A percentile compares a stretch with the other conserved stretches of the same genome.
phyloP scores from a whole-genome alignment of 2,113 vertebrate species.

The Perca fluviatilis region DNA sequence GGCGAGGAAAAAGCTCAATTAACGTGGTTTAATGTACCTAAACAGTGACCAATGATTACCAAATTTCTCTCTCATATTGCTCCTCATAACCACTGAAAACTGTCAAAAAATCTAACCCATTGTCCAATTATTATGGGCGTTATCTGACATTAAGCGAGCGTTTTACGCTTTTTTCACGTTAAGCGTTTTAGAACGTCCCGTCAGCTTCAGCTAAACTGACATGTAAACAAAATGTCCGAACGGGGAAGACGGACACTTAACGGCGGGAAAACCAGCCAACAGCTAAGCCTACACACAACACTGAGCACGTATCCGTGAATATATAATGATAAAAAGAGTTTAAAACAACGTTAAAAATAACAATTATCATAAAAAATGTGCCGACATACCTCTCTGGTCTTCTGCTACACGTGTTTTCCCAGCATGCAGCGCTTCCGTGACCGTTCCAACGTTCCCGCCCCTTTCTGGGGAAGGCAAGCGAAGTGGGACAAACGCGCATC shows the following conservation, averaged over 20 bases:
- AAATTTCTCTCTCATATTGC: too few species aligned
- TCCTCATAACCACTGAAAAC: too few species aligned
- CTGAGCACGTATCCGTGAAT: accelerated
- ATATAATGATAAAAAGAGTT: accelerated
- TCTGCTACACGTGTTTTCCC: conserved; percentile 79
- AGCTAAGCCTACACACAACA: too few species aligned
- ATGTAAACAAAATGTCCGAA: conserved; percentile 9
- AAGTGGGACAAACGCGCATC: conserved; percentile 37
- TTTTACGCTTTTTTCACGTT: too few species aligned
- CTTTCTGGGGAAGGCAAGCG: conserved; percentile 48
- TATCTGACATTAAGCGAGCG: too few species aligned
- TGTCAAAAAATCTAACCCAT: too few species aligned
- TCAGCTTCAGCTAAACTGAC: not conserved
- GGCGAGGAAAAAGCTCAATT: too few species aligned
- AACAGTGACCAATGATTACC: too few species aligned
- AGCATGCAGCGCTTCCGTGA: conserved; percentile 57
- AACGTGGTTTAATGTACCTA: too few species aligned
- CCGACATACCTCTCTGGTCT: accelerated
- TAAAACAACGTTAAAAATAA: not conserved
- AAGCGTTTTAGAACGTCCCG: too few species aligned
- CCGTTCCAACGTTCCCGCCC: not conserved
- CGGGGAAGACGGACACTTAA: not conserved
- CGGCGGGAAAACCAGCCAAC: not conserved
- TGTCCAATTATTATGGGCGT: too few species aligned
- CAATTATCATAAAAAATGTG: not conserved